Conservation (phyloP, 2,888 invertebrate species). For the Drosophila ezoana region DNA sequence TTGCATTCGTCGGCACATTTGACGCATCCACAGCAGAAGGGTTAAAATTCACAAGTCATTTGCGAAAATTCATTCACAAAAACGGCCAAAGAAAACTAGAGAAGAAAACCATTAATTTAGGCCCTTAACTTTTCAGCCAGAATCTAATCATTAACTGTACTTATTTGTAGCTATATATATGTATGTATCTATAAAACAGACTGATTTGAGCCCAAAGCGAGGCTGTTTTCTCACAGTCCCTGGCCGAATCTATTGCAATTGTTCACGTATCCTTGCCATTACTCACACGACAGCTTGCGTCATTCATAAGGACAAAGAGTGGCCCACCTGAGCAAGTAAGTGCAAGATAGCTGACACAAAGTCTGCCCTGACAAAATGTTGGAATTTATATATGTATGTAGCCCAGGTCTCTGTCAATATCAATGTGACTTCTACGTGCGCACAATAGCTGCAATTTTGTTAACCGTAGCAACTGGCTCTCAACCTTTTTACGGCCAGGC, state of each 20-base stretch:
- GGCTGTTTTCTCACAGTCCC: conserved; percentile 63
- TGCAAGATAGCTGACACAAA: conserved; percentile 61
- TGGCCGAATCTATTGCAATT: conserved; percentile 47
- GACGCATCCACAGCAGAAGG: conserved; percentile 52
- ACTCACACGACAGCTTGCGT: conserved; percentile 75
- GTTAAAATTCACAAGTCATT: conserved; percentile 74
- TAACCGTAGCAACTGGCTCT: conserved; percentile 50
- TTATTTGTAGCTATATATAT: conserved; percentile 2
- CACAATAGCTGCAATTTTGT: conserved; percentile 69
- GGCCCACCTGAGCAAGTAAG: conserved; percentile 64
- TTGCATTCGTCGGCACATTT: conserved; percentile 50
- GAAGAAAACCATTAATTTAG: conserved; percentile 41
- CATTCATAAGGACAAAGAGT: conserved; percentile 74
- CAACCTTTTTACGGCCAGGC: conserved; percentile 37
- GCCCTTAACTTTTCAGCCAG: conserved; percentile 28
- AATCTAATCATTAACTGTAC: conserved; percentile 32
- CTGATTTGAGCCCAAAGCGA: not conserved
- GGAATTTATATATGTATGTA: conserved; percentile 47
- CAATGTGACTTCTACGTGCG: conserved; percentile 62
- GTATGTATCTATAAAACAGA: conserved; percentile 16
- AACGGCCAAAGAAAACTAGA: conserved; percentile 18
- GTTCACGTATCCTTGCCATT: conserved; percentile 72
- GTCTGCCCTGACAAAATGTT: conserved; percentile 62
- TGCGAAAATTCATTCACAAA: conserved; percentile 61
- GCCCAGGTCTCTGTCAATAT: conserved; percentile 61